These are phyloP conservation scores for Rhinichthys klamathensis DNA, from an alignment of 2,113 vertebrate species.

Conservation along the genomic window DNA sequence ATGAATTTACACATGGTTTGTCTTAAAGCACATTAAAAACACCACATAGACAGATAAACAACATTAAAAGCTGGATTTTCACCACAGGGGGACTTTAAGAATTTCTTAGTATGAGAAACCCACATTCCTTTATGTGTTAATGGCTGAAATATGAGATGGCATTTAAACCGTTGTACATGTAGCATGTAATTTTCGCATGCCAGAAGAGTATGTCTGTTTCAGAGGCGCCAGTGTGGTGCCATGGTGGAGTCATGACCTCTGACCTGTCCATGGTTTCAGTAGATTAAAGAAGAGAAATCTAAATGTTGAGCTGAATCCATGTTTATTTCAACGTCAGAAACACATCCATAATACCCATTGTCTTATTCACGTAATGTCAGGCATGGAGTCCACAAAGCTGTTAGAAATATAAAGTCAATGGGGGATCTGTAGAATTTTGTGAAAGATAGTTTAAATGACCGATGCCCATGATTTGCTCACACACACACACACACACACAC, in stretches of 20 bases:
- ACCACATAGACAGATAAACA: too few relatives aligned
- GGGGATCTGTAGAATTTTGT: background rate
- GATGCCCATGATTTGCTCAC: background rate
- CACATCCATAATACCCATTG: background rate
- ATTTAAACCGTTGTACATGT: slow-evolving; percentile 9
- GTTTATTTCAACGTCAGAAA: background rate
- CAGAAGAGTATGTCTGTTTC: background rate
- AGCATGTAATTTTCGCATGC: background rate
- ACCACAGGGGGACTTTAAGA: background rate
- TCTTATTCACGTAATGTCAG: background rate
- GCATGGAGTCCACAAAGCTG: background rate
- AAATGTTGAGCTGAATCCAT: background rate
- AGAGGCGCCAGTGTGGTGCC: background rate
- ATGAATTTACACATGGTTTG: too few relatives aligned
- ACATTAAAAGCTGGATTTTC: too few relatives aligned
- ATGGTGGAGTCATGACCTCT: background rate
- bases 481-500: too few relatives aligned
- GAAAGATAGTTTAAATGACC: background rate
- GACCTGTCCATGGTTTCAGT: slow-evolving; percentile 4
- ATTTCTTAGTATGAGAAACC: background rate
- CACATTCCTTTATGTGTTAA: slow-evolving; percentile 19
- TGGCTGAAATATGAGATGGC: slow-evolving; percentile 1
- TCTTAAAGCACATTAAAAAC: too few relatives aligned
- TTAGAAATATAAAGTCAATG: background rate
- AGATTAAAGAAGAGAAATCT: background rate